Base-by-base conservation (phyloP, 2,888 invertebrate genomes). In the Tipula unca region DNA sequence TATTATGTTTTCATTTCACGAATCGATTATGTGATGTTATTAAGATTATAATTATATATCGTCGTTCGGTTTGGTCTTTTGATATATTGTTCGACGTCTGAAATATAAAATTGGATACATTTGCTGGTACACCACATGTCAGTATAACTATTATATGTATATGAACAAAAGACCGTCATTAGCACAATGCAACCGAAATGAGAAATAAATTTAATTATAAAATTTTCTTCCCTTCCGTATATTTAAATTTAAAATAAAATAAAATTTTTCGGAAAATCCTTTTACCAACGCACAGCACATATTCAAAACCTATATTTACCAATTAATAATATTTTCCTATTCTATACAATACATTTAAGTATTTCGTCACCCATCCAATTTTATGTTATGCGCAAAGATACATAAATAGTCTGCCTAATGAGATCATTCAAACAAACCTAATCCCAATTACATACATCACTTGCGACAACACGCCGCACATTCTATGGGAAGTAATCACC, bases 111-210 rank as follows among this genome's bases (percentile, higher is more conserved):
- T 0, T 48, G 10, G 20, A 25, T 69, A 48, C 4, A 48, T 13
- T 42, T 42, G 17, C 17, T n/a, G 48, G 17, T 54, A 1, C 6
- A n/a, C 48, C 48, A 54, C 17, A 54, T 54, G 48, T 17, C 48
- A 17, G 20, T 14, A 69, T 69, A 25, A 20, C 17, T n/a, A n/a
- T n/a, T n/a, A n/a, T n/a, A n/a, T n/a, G n/a, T n/a, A n/a, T n/a
- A n/a, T n/a, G n/a, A 69, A 69, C 69, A 69, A 69, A n/a, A 69
- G 69, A 69, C 69, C 69, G 69, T 69, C 69, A 69, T 69, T 69
- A 69, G 25, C 25, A 69, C 69, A 69, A 69, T 10, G 25, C 69
- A 25, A 69, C 25, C 69, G 25, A 69, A 69, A 69, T 54, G 48
- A 54, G 17, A 54, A 54, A 54, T 54, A 54, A 54, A 54, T 54